A percentile compares a stretch with the other conserved stretches of the same genome.
phyloP scores from a whole-genome alignment of 2,113 vertebrate genomes.

The Coreoperca whiteheadi region DNA sequence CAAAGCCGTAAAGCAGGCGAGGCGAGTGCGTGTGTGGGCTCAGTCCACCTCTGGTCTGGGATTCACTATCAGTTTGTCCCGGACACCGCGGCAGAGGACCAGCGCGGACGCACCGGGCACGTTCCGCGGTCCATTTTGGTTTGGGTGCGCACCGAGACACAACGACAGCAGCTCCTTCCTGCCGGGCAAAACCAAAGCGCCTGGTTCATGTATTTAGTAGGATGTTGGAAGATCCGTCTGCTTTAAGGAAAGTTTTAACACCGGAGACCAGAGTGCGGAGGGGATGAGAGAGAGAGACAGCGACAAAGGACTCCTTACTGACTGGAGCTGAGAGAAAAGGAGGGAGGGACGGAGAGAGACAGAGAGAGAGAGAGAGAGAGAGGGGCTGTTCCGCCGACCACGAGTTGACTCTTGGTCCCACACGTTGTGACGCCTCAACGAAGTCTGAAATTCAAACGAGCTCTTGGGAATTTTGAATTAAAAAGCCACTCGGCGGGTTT shows the following conservation, averaged over 20 bases:
- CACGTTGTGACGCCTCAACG: background rate
- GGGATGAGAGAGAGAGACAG: constrained; percentile 12
- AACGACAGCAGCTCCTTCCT: background rate
- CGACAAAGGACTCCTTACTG: background rate
- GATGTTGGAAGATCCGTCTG: background rate
- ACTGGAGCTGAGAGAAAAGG: constrained; percentile 33
- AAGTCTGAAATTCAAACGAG: background rate
- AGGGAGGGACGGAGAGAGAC: background rate
- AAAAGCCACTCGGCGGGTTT: background rate
- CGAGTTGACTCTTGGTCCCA: constrained; percentile 31
- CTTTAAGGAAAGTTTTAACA: constrained; percentile 53
- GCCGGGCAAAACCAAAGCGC: fast-evolving
- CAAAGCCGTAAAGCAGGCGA: background rate
- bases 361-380: constrained; percentile 8
- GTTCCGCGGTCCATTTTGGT: constrained; percentile 38
- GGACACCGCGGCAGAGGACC: background rate
- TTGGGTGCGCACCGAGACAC: constrained; percentile 6
- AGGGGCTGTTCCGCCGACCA: constrained; percentile 49
- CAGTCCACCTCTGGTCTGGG: background rate
- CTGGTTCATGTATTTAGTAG: background rate
- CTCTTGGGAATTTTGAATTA: background rate
- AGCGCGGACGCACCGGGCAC: constrained; percentile 43
- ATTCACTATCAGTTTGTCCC: constrained; percentile 14
- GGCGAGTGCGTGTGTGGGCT: background rate
- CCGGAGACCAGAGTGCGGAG: background rate